These are phyloP conservation scores for Atta cephalotes DNA, from an alignment of 1,140 invertebrate genomes.

Conservation along the genomic window DNA sequence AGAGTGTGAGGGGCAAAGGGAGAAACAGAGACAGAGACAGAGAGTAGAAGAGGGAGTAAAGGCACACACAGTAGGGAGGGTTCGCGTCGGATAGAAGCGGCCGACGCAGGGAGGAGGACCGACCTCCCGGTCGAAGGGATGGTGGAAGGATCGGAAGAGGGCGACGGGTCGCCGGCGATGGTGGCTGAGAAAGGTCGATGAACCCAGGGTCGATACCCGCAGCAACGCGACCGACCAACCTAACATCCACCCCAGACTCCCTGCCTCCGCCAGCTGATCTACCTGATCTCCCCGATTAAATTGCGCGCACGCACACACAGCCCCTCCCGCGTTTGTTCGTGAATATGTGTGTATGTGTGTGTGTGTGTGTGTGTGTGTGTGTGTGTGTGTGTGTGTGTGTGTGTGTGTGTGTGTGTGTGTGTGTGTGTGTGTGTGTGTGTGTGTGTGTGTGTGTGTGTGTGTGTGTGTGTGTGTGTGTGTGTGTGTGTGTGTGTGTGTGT, in stretches of 20 bases:
- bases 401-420: neutral
- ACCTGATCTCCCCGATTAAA: slow-evolving; percentile 73
- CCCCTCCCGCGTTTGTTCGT: neutral
- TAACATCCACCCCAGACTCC: slow-evolving; percentile 77
- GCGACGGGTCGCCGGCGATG: slow-evolving; percentile 73
- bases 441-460: neutral
- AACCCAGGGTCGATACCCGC: slow-evolving; percentile 77
- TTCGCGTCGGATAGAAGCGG: slow-evolving; percentile 51
- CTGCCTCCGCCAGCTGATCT: slow-evolving; percentile 73
- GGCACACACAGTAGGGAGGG: slow-evolving; percentile 47
- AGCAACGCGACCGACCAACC: slow-evolving; percentile 70
- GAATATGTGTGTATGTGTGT: neutral
- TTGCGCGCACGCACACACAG: slow-evolving; percentile 65
- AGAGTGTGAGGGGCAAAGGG: slow-evolving; percentile 9
- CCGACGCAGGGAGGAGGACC: slow-evolving; percentile 53
- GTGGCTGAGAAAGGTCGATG: slow-evolving; percentile 77
- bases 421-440: neutral
- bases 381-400: neutral
- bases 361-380: neutral
- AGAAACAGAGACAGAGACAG: slow-evolving; percentile 31
- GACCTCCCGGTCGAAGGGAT: slow-evolving; percentile 69
- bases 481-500: neutral
- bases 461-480: neutral
- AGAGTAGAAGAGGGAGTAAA: slow-evolving; percentile 48
- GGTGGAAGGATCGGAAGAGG: slow-evolving; percentile 68